Evolutionary conservation across 2,797 vertebrate genomes (phyloP), one percentile per base, ranked within the genome.

Genomic region (Benthosema pterotum): DNA sequence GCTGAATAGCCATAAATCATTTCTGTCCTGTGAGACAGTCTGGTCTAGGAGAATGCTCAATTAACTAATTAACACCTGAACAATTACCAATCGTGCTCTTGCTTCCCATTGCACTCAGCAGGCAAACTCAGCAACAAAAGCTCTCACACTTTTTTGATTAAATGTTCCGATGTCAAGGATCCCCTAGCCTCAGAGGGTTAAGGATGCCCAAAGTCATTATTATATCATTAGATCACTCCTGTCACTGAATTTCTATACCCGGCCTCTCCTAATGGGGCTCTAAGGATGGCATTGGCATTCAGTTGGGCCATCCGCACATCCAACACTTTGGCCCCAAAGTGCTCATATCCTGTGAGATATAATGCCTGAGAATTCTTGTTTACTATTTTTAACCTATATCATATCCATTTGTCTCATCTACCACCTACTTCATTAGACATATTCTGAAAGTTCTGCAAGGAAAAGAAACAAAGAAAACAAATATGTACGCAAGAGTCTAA

Each of bases 401-500:
- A 5, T 9, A 38, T 38, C 32, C 8, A 38, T 18, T 51, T 25
- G n/a, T 52, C 57, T 52, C 16, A 6, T 13, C 51, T 65, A 15
- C 16, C 11, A 48, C 5, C 42, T 4, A 48, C 2, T 63, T 25
- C 42, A 14, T 49, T 25, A 19, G 8, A 54, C n/a, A 32, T 47
- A 38, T 28, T 48, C 18, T 1, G 22, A 25, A 53, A 22, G 42
- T 18, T 43, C 53, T 42, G 74, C 12, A 52, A 18, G 7, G n/a
- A 28, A 59, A 46, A 25, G 43, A 60, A 60, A 17, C 1, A 48
- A 52, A 69, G 67, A 54, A 52, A 61, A 25, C 2, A 25, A 3
- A 25, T 25, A 25, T 25, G 67, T 28, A 64, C 65, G 52, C 58
- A 61, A 77, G 78, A 79, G 79, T 70, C 75, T 79, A 83, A 82